phyloP scores from a whole-genome alignment of 2,888 invertebrate species.

The Diaprepes abbreviatus region DNA sequence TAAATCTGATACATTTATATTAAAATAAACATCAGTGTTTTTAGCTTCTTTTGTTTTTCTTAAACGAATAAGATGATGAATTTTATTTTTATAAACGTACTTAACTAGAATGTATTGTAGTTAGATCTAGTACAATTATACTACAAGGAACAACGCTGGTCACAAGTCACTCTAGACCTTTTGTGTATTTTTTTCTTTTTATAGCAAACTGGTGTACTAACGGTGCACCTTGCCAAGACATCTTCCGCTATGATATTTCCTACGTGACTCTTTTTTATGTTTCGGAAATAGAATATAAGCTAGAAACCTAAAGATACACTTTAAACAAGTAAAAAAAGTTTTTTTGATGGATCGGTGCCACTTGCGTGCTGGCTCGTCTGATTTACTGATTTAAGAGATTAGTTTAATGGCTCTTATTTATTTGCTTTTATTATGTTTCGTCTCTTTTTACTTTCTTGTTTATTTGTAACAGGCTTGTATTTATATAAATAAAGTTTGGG shows the following conservation, averaged over 20 bases:
- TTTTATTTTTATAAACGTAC: too few species aligned
- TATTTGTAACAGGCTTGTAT: too few species aligned
- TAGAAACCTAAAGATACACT: slow-evolving; percentile 45
- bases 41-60: too few species aligned
- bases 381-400: not conserved
- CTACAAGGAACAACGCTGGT: too few species aligned
- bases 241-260: slow-evolving; percentile 45
- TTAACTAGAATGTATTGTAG: too few species aligned
- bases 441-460: too few species aligned
- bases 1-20: too few species aligned
- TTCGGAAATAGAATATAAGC: slow-evolving; percentile 42
- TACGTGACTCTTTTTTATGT: slow-evolving; percentile 48
- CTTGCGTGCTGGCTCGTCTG: not conserved
- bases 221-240: slow-evolving; percentile 45
- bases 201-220: slow-evolving; percentile 45
- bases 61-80: too few species aligned
- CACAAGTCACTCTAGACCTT: slow-evolving; percentile 43
- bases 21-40: too few species aligned
- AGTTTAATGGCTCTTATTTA: not conserved
- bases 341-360: slow-evolving; percentile 30
- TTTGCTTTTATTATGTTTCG: too few species aligned
- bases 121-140: too few species aligned
- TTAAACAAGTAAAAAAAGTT: slow-evolving; percentile 16
- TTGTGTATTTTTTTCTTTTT: slow-evolving; percentile 46
- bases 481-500: too few species aligned